A percentile compares a stretch with the other conserved stretches of the same genome.
Evolutionary conservation across 2,888 invertebrate genomes (phyloP).

Genomic region (Rotaria socialis): DNA sequence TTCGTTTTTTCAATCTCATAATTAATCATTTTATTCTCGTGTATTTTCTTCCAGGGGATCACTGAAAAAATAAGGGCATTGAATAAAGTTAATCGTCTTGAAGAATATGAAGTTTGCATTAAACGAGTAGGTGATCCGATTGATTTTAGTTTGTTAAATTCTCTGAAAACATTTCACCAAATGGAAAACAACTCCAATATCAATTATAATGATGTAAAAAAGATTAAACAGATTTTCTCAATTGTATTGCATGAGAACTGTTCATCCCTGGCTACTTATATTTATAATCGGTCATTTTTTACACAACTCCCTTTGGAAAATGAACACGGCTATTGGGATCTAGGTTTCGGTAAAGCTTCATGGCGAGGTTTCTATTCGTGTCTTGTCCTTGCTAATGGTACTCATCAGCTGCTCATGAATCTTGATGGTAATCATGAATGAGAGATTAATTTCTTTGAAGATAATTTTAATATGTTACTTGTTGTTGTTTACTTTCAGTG

Average conservation of each 20-base stretch:
- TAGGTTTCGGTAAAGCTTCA: background rate
- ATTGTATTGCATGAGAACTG: background rate
- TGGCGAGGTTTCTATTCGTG: conserved; percentile 33
- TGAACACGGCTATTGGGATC: background rate
- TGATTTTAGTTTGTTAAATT: background rate
- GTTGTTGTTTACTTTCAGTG: background rate
- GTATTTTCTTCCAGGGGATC: background rate
- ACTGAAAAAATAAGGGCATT: background rate
- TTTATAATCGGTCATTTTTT: background rate
- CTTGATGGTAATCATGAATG: background rate
- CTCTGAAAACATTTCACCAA: background rate
- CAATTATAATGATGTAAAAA: background rate
- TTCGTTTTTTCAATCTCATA: background rate
- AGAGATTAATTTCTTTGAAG: no score
- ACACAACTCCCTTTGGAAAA: background rate
- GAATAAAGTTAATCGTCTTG: background rate
- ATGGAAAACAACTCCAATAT: background rate
- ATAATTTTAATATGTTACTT: no score
- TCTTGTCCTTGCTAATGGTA: background rate
- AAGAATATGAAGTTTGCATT: background rate
- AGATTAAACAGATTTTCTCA: background rate
- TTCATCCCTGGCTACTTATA: background rate
- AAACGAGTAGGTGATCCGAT: background rate
- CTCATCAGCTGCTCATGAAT: background rate
- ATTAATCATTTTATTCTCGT: background rate